phyloP scores from a whole-genome alignment of 2,113 vertebrate genomes.

The Sclerurus mexicanus region DNA sequence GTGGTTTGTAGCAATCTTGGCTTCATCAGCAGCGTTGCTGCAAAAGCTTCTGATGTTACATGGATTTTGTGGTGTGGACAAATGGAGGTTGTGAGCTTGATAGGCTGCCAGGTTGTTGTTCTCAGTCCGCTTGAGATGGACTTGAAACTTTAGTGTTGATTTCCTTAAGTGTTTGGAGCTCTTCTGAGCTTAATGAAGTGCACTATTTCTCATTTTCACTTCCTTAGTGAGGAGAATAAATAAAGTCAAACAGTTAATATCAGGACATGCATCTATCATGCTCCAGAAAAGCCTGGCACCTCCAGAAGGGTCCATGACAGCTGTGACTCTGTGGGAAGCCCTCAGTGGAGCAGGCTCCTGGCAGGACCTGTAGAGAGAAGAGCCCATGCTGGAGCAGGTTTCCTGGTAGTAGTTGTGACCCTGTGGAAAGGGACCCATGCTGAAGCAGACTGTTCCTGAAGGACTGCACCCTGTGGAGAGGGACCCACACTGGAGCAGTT shows the following conservation, averaged over 20 bases:
- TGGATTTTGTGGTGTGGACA: neutral
- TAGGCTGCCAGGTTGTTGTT: neutral
- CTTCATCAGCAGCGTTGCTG: accelerated
- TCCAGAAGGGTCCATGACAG: neutral
- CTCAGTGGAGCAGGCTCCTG: neutral
- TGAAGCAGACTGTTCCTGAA: neutral
- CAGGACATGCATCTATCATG: accelerated
- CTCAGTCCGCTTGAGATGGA: neutral
- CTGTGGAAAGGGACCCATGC: neutral
- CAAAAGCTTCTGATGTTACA: neutral
- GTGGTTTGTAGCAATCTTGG: neutral
- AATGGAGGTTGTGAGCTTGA: neutral
- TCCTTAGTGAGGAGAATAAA: neutral
- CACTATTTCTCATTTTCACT: neutral
- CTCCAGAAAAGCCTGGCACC: accelerated
- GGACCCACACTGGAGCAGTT: neutral
- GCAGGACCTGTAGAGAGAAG: neutral
- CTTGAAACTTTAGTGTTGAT: neutral
- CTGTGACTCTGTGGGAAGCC: neutral
- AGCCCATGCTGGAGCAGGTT: neutral
- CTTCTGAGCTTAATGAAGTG: neutral
- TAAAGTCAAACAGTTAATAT: neutral
- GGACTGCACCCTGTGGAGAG: neutral
- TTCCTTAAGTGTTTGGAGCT: neutral
- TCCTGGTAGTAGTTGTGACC: neutral